A percentile compares a stretch with the other conserved stretches of the same genome.
Conservation (phyloP, 2,888 invertebrate genomes). For the Dioctria linearis region DNA sequence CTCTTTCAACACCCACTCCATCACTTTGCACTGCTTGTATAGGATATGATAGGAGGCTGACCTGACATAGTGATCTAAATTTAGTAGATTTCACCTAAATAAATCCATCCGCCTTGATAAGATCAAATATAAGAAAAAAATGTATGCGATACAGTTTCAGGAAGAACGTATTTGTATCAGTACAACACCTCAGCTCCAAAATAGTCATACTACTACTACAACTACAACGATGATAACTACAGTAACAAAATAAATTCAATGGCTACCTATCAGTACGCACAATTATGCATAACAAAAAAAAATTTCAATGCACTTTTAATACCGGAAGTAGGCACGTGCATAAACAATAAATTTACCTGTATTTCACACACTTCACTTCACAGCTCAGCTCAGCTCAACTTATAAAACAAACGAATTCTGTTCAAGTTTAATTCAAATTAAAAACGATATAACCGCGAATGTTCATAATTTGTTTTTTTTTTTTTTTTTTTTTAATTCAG, state of each 20-base stretch:
- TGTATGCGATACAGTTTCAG: neutral
- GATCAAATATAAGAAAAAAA: no score
- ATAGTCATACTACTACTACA: no score
- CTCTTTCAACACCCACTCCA: no score
- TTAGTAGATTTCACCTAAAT: no score
- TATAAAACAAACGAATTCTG: conserved; percentile 7
- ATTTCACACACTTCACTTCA: conserved; percentile 10
- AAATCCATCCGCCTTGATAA: neutral
- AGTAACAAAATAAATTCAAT: conserved; percentile 27
- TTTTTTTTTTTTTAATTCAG: no score
- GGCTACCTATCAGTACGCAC: neutral
- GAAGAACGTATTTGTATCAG: neutral
- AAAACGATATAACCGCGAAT: conserved; percentile 13
- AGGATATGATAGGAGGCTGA: no score
- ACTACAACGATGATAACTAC: neutral
- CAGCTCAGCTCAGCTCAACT: neutral
- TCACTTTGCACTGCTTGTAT: no score
- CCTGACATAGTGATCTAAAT: no score
- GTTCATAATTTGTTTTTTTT: no score
- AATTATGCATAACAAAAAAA: neutral
- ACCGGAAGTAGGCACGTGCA: conserved; percentile 15
- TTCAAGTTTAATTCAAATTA: neutral
- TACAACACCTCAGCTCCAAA: no score
- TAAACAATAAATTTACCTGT: neutral
- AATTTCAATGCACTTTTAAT: conserved; percentile 25